Base-by-base conservation (phyloP, 2,888 invertebrate species). In the Drosophila meridiana region DNA sequence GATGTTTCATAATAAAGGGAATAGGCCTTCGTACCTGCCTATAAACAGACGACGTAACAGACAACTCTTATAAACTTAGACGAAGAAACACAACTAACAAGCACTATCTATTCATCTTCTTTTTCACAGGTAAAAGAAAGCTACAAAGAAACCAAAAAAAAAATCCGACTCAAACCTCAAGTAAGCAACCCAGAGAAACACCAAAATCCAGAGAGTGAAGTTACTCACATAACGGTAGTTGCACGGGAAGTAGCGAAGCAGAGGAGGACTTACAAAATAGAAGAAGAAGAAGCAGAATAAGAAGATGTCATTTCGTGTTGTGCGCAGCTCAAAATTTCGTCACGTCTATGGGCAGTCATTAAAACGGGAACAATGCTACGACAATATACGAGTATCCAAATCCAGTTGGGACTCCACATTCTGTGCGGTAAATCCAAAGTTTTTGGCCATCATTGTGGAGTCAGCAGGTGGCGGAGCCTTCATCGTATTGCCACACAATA, bases 361-460 rank as follows among this genome's bases (percentile, higher is more conserved):
- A 87, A 98, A 98, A 94, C 95, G 99, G 93, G 99, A 99, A 93
- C 97, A 98, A 94, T 99, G 99, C 94, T 99, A 98, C 94, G 99
- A 99, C 94, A 98, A 98, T 94, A 96, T 99, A 91, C 95, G 98
- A 93, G 98, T 99, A 80, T 98, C 98, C 78, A 98, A 99, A 94
- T 98, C 98, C 92, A 98, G 99, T 62, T 99, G 99, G 97, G 99
- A 99, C 93, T 98, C 98, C 76, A 98, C 98, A 82, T 99, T 99
- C 94, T 99, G 99, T 95, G 98, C 98, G 84, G 99, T 99, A 90
- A 99, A 99, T 94, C 99, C 99, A 58, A 99, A 98, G 94, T 99
- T 98, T 94, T 94, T 99, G 92, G 99, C 99, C 82, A 98, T 99
- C 91, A 99, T 99, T 92, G 98, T 98, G 55, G 99, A 99, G 93